Conservation (phyloP, 2,888 invertebrate species). For the Dioctria linearis region DNA sequence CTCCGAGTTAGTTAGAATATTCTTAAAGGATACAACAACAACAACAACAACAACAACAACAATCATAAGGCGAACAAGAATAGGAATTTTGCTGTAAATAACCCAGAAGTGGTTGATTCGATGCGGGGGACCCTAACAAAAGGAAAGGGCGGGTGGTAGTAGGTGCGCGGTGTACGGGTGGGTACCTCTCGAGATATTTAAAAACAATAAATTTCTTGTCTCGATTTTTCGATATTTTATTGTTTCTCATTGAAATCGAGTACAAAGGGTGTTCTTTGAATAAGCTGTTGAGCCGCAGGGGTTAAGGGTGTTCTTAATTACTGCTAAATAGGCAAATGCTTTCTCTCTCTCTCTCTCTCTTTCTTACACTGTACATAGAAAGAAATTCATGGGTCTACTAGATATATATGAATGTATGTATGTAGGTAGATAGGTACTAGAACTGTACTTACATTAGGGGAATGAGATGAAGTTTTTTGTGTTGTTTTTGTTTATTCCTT, state of each 20-base stretch:
- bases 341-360: neutral
- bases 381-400: too few species aligned
- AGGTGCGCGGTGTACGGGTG: neutral
- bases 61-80: too few species aligned
- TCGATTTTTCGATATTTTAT: constrained; percentile 53
- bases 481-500: neutral
- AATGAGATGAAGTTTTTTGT: neutral
- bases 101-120: neutral
- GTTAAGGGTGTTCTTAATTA: constrained; percentile 53
- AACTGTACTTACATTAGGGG: neutral
- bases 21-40: constrained; percentile 1
- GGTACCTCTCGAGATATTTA: constrained; percentile 29
- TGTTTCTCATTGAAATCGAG: constrained; percentile 38
- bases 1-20: neutral
- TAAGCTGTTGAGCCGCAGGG: constrained; percentile 40
- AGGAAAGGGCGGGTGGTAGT: neutral
- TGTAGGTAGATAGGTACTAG: neutral
- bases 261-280: constrained; percentile 12
- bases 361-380: too few species aligned
- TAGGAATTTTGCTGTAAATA: constrained; percentile 29
- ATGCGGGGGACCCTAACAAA: neutral
- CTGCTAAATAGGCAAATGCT: constrained; percentile 27
- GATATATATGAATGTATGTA: too few species aligned
- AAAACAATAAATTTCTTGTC: constrained; percentile 54
- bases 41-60: neutral